Evolutionary conservation across 2,113 vertebrate species (phyloP), one percentile per base, ranked within the genome.

Genomic region (Rattus rattus): DNA sequence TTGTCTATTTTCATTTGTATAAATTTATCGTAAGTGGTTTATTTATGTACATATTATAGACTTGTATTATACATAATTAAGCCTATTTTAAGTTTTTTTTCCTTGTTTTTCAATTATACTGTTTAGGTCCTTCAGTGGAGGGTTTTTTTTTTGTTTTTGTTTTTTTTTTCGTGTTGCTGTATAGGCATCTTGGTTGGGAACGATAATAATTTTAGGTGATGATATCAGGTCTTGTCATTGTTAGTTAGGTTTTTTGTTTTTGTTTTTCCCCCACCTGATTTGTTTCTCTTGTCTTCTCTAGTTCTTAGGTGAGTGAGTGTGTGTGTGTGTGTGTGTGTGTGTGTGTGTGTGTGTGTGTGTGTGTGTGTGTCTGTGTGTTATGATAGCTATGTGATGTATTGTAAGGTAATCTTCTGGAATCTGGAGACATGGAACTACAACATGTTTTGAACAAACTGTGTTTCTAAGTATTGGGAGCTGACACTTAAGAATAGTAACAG

Each of bases 241-340:
- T 22, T 73, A n/a, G n/a, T 7, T 73, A 20, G 19, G 36, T 7
- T 22, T 73, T 73, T 19, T 19, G n/a, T 39, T 73, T 72, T n/a
- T n/a, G 5, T 2, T 43, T 43, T 43, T 43, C 43, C 7, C 17
- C n/a, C 22, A 0, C 10, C 26, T 12, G 8, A 5, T n/a, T 73
- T 20, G 17, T 73, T 73, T 73, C 19, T 73, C 36, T 73, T 73
- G 7, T 2, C 36, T 72, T 72, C 4, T 72, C 36, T 72, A 2
- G 33, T 72, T n/a, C 5, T 72, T 72, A n/a, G 33, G 36, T 43
- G 43, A 4, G 43, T 43, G 12, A 16, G 5, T n/a, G n/a, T 73
- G 72, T n/a, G 63, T 39, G 19, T 72, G 69, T 72, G 33, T 43
- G 43, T 43, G 43, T 43, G 12, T 36, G 5, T n/a, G n/a, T 73